phyloP scores from a whole-genome alignment of 2,888 invertebrate genomes.

The Prosopocoilus inquinatus region DNA sequence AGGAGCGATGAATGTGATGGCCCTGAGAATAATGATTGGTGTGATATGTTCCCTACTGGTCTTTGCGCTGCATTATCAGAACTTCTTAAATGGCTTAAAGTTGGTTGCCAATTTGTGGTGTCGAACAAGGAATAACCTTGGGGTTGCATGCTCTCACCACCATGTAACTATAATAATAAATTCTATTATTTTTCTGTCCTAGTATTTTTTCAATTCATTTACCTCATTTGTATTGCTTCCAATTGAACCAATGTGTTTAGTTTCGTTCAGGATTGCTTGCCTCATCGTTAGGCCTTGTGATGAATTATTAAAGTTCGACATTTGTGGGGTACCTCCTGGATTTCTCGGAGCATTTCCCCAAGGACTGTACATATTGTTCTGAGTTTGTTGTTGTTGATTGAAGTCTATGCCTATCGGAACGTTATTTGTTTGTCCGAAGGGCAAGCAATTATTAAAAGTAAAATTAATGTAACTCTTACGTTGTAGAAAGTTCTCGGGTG shows the following conservation, averaged over 20 bases:
- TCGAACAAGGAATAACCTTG: slow-evolving; percentile 50
- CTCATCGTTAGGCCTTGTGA: slow-evolving; percentile 41
- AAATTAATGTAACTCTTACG: slow-evolving; percentile 23
- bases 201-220: not conserved
- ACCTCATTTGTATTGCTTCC: slow-evolving; percentile 4
- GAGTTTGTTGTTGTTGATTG: slow-evolving; percentile 18
- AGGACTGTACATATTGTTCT: slow-evolving; percentile 35
- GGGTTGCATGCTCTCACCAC: slow-evolving; percentile 17
- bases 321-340: not conserved
- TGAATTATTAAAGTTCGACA: slow-evolving; percentile 9
- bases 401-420: slow-evolving; percentile 22
- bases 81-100: slow-evolving; percentile 40
- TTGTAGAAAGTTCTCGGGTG: slow-evolving; percentile 15
- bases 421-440: slow-evolving; percentile 10
- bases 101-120: slow-evolving; percentile 47
- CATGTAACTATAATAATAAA: slow-evolving; percentile 15
- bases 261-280: slow-evolving; percentile 49
- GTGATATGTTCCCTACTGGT: slow-evolving; percentile 28
- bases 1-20: slow-evolving; percentile 78
- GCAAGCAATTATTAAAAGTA: slow-evolving; percentile 19
- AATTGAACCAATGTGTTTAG: slow-evolving; percentile 31
- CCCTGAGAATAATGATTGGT: slow-evolving; percentile 73
- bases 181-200: not conserved
- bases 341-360: slow-evolving; percentile 30
- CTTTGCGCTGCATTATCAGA: slow-evolving; percentile 29